A percentile compares a stretch with the other conserved stretches of the same genome.
Conservation (phyloP, 1,140 invertebrate genomes). For the Mactra quadrangularis region DNA sequence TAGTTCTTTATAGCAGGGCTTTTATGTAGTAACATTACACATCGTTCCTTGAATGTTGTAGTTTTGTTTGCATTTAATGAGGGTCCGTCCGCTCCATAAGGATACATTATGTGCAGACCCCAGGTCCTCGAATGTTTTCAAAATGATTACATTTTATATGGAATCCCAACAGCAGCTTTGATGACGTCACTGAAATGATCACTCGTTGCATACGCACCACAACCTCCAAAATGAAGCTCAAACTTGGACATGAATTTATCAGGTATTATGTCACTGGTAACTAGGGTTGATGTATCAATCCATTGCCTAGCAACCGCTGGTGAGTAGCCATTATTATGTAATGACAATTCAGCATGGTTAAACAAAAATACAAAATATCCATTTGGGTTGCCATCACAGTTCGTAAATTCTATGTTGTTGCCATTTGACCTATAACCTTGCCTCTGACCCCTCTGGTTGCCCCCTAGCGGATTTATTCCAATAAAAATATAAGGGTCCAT, state of each 20-base stretch:
- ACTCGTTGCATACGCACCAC: conserved; percentile 46
- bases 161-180: conserved; percentile 32
- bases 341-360: conserved; percentile 17
- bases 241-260: conserved; percentile 39
- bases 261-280: background rate
- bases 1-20: too few relatives aligned
- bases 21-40: too few relatives aligned
- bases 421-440: conserved; percentile 40
- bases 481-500: conserved; percentile 43
- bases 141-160: too few relatives aligned
- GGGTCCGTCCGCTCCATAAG: too few relatives aligned
- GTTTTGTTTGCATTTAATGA: too few relatives aligned
- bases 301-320: conserved; percentile 14
- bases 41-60: too few relatives aligned
- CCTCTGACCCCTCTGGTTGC: background rate
- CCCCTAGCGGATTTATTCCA: conserved; percentile 23
- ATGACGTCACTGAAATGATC: conserved; percentile 4
- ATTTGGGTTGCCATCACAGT: conserved; percentile 52
- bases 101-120: too few relatives aligned
- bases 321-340: background rate
- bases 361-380: conserved; percentile 53
- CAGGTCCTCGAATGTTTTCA: too few relatives aligned
- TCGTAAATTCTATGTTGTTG: conserved; percentile 24
- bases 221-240: conserved; percentile 58
- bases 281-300: conserved; percentile 10